A percentile compares a stretch with the other conserved stretches of the same genome.
Evolutionary conservation across 2,888 invertebrate genomes (phyloP).

Genomic region (Pherbina coryleti): DNA sequence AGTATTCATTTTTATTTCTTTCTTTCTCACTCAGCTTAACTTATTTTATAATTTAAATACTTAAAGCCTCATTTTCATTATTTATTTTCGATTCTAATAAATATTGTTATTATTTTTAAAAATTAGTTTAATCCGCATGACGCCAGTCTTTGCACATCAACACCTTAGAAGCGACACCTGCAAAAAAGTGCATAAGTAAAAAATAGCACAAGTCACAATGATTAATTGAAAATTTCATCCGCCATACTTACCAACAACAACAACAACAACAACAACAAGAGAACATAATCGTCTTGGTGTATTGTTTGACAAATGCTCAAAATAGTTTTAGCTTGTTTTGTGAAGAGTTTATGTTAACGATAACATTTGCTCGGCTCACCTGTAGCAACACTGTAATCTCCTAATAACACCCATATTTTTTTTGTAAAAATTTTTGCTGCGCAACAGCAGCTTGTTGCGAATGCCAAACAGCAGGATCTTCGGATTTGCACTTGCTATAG

Average conservation of each 20-base stretch:
- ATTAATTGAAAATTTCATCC: conserved; percentile 14
- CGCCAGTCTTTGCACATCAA: not conserved
- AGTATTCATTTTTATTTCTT: no score
- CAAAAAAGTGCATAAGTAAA: not conserved
- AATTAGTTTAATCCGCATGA: not conserved
- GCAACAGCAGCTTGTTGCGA: not conserved
- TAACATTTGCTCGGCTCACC: not conserved
- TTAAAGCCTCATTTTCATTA: no score
- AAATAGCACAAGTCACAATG: conserved; percentile 14
- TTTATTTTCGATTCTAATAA: no score
- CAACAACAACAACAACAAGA: conserved; percentile 2
- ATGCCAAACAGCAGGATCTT: not conserved
- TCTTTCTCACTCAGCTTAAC: no score
- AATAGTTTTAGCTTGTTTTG: no score
- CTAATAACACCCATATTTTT: conserved; percentile 17
- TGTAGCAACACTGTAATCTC: conserved; percentile 7
- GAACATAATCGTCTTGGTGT: not conserved
- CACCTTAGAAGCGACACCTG: not conserved
- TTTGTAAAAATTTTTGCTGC: not conserved
- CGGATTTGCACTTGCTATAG: not conserved
- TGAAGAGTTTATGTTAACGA: not conserved
- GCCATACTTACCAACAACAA: not conserved
- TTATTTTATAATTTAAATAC: no score
- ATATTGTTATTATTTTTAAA: not conserved
- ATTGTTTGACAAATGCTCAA: conserved; percentile 8